Evolutionary conservation across 2,113 vertebrate genomes (phyloP).

Genomic region (Rattus rattus): DNA sequence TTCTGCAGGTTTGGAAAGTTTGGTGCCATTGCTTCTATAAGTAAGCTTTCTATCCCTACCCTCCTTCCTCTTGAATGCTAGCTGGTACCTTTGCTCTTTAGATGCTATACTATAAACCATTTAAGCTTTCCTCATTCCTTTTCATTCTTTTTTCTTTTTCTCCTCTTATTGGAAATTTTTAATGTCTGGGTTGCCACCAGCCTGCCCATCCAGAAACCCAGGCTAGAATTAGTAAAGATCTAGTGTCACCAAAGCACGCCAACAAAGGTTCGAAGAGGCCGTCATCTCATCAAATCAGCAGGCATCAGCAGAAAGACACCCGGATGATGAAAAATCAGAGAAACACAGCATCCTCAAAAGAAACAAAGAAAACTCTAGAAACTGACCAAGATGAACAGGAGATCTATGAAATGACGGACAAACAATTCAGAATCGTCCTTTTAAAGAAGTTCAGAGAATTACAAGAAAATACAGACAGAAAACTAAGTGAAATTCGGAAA

Average conservation of each 20-base stretch:
- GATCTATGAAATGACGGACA: conserved; percentile 54
- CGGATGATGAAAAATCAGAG: background rate
- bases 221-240: conserved; percentile 36
- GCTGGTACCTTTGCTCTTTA: background rate
- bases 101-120: background rate
- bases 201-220: conserved; percentile 33
- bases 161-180: conserved; percentile 36
- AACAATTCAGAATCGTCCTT: conserved; percentile 57
- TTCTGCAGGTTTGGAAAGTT: background rate
- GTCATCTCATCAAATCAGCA: background rate
- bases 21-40: background rate
- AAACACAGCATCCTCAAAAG: background rate
- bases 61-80: background rate
- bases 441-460: conserved; percentile 55
- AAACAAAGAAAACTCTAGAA: background rate
- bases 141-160: conserved; percentile 52
- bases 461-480: conserved; percentile 52
- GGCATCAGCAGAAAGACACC: conserved; percentile 18
- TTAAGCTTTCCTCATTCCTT: conserved; percentile 45
- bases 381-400: conserved; percentile 29
- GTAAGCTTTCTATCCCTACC: background rate
- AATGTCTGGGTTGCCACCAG: conserved; percentile 54
- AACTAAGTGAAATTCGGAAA: conserved; percentile 42
- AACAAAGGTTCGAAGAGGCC: background rate
- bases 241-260: background rate